Evolutionary conservation across 2,888 invertebrate genomes (phyloP).

Genomic region (Cephonodes hylas): DNA sequence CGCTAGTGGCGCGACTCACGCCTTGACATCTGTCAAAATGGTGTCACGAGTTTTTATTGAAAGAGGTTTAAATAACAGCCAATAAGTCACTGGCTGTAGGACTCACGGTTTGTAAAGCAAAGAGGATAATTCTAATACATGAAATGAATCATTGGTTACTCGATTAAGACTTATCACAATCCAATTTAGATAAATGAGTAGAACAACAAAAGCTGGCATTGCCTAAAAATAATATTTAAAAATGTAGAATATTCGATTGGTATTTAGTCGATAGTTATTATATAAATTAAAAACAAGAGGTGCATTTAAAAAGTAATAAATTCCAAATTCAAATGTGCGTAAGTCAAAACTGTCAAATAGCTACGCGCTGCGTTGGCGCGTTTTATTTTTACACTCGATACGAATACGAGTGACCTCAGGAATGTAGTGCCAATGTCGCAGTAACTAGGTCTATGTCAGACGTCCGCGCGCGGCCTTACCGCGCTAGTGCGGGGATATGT

Average conservation of each 20-base stretch:
- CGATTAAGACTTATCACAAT: neutral
- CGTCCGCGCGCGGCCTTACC: conserved; percentile 59
- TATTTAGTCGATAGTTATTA: neutral
- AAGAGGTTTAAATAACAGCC: neutral
- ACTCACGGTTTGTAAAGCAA: neutral
- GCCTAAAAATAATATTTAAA: neutral
- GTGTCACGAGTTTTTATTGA: neutral
- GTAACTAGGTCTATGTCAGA: conserved; percentile 78
- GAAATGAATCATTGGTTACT: neutral
- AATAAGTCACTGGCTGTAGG: neutral
- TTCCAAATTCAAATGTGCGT: conserved; percentile 31
- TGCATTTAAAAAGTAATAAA: neutral
- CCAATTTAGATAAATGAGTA: too few relatives aligned
- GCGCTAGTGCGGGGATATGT: conserved; percentile 41
- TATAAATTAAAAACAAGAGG: too few relatives aligned
- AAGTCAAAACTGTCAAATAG: conserved; percentile 50
- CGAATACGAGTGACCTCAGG: conserved; percentile 73
- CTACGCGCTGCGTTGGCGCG: conserved; percentile 38
- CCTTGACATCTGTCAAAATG: conserved; percentile 35
- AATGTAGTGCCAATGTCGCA: conserved; percentile 80
- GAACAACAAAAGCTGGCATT: neutral
- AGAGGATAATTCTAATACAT: neutral
- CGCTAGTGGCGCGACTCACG: conserved; percentile 10
- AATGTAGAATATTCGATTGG: neutral
- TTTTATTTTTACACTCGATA: conserved; percentile 74